These are phyloP conservation scores for Chanos chanos DNA, from an alignment of 2,797 vertebrate species.

Conservation along the genomic window DNA sequence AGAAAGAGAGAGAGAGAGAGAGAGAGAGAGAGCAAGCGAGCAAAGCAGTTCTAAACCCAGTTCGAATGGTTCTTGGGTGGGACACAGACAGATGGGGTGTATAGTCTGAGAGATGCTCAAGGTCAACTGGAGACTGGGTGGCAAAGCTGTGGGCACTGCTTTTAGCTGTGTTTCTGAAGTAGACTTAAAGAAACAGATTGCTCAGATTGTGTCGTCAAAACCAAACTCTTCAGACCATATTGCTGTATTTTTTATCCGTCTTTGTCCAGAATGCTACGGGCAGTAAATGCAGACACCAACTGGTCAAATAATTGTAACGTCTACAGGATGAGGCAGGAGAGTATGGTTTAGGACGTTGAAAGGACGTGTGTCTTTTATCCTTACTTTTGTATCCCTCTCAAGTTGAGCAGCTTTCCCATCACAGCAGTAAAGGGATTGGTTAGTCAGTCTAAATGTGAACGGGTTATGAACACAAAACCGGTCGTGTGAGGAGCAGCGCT, in stretches of 20 bases:
- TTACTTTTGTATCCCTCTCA: conserved; percentile 50
- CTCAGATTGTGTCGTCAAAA: conserved; percentile 76
- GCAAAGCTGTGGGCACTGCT: conserved; percentile 76
- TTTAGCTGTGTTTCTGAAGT: conserved; percentile 74
- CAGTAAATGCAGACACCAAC: conserved; percentile 74
- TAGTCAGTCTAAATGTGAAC: conserved; percentile 52
- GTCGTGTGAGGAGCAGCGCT: no score
- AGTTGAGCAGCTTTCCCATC: conserved; percentile 39
- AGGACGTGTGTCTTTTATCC: conserved; percentile 40
- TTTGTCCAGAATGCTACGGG: conserved; percentile 75
- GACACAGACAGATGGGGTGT: conserved; percentile 76
- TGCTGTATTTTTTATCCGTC: conserved; percentile 55
- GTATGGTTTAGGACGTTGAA: conserved; percentile 41
- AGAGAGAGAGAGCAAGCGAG: conserved; percentile 32
- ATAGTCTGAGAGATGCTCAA: conserved; percentile 64
- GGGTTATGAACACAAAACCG: conserved; percentile 19
- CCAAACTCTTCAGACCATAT: conserved; percentile 74
- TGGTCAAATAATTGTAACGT: conserved; percentile 71
- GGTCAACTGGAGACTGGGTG: conserved; percentile 67
- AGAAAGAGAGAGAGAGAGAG: conserved; percentile 32
- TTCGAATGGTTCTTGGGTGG: conserved; percentile 65
- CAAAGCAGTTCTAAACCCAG: conserved; percentile 71
- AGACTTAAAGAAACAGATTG: conserved; percentile 78
- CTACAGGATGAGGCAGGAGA: conserved; percentile 67
- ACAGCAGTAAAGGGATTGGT: conserved; percentile 52